A percentile compares a stretch with the other conserved stretches of the same genome.
Conservation (phyloP, 1,140 invertebrate species). For the Tribolium madens region DNA sequence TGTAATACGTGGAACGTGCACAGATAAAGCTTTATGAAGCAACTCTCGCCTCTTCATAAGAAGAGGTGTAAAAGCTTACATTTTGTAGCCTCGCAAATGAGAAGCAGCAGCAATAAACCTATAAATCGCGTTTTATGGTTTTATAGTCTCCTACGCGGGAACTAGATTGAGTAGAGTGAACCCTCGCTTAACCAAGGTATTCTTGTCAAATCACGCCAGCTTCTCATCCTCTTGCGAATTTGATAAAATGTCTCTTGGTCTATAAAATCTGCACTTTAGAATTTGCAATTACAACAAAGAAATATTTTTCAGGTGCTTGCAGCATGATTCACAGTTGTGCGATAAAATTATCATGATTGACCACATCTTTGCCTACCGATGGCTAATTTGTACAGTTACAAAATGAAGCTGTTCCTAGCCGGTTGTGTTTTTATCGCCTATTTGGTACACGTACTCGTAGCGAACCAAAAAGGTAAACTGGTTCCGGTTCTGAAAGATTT, state of each 20-base stretch:
- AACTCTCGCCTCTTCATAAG: constrained; percentile 47
- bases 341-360: constrained; percentile 8
- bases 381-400: constrained; percentile 13
- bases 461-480: constrained; percentile 21
- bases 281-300: background rate
- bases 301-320: background rate
- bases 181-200: constrained; percentile 59
- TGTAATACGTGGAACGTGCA: constrained; percentile 55
- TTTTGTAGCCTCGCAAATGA: constrained; percentile 61
- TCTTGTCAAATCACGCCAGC: constrained; percentile 53
- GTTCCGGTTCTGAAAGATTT: background rate
- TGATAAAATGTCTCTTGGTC: constrained; percentile 29
- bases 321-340: background rate
- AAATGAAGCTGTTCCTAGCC: constrained; percentile 35
- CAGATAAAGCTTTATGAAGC: constrained; percentile 53
- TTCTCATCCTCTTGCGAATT: constrained; percentile 24
- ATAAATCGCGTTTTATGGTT: constrained; percentile 66
- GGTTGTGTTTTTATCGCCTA: constrained; percentile 21
- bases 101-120: constrained; percentile 64
- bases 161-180: constrained; percentile 61
- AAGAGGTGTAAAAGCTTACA: constrained; percentile 60
- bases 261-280: background rate
- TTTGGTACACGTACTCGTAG: background rate
- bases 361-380: constrained; percentile 8
- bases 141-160: constrained; percentile 61